These are phyloP conservation scores for Cheilosia grossa DNA, from an alignment of 2,888 invertebrate species.

Conservation along the genomic window DNA sequence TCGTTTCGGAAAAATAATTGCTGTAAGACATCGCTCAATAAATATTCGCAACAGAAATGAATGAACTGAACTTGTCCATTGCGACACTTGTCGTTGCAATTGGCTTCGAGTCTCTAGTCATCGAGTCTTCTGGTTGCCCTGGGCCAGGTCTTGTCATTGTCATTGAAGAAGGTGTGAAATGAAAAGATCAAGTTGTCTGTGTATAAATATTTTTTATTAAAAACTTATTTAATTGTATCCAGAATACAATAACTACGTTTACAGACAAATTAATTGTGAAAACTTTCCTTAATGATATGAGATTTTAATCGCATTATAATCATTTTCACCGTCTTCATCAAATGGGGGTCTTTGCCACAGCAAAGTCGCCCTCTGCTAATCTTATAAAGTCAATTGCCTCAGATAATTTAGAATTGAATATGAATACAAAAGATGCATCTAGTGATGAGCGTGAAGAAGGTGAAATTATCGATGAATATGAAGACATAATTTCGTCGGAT, in stretches of 20 bases:
- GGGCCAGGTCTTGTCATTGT: no score
- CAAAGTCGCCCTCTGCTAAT: conserved; percentile 22
- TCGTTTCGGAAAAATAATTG: no score
- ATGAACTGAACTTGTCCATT: no score
- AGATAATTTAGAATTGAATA: conserved; percentile 49
- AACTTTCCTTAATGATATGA: neutral
- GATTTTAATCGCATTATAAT: neutral
- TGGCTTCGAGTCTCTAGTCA: no score
- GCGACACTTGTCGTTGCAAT: no score
- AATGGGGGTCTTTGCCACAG: conserved; percentile 60
- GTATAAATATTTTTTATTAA: no score
- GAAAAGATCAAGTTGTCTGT: no score
- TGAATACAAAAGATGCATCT: conserved; percentile 45
- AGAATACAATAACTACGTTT: neutral
- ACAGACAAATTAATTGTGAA: neutral
- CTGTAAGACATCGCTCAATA: no score
- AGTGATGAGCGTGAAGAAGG: conserved; percentile 81
- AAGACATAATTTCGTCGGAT: conserved; percentile 83
- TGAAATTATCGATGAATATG: conserved; percentile 82
- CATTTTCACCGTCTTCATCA: neutral
- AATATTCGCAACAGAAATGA: no score
- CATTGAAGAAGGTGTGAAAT: no score
- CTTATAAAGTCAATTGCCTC: conserved; percentile 19
- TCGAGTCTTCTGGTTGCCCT: no score
- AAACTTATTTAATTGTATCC: no score